These are phyloP conservation scores for Rhopalosiphum maidis DNA, from an alignment of 1,140 invertebrate genomes.

Conservation along the genomic window DNA sequence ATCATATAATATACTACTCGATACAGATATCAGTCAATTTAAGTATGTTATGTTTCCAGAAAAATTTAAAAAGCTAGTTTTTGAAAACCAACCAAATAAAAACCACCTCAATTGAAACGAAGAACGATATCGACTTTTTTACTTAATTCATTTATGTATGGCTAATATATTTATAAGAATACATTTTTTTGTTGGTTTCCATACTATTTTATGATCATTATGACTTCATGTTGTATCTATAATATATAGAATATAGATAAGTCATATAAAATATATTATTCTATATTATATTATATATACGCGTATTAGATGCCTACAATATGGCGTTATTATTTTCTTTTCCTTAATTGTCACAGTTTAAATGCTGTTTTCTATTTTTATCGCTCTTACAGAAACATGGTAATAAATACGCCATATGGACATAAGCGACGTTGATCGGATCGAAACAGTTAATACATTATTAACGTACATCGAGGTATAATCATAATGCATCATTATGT, in stretches of 20 bases:
- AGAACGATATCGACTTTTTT: neutral
- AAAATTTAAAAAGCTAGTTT: neutral
- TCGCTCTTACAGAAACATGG: neutral
- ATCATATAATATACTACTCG: too few relatives aligned
- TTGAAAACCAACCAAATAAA: neutral
- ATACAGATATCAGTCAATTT: neutral
- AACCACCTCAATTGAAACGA: neutral
- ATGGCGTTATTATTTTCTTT: neutral
- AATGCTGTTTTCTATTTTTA: neutral
- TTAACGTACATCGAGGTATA: neutral
- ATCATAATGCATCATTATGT: slow-evolving; percentile 27
- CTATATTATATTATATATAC: neutral
- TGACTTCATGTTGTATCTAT: too few relatives aligned
- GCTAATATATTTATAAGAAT: neutral
- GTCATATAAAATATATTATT: neutral
- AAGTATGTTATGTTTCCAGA: neutral
- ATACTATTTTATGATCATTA: neutral
- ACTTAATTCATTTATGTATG: too few relatives aligned
- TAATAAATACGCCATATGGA: neutral
- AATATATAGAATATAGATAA: neutral
- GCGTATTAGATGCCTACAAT: neutral
- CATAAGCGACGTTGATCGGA: neutral
- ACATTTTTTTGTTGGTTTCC: neutral
- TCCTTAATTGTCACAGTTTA: neutral
- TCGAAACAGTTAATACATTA: neutral